Percentiles rank a stretch among this genome's conserved stretches.
These are phyloP conservation scores for Drosophila arizonae DNA, from an alignment of 1,140 invertebrate genomes.

Conservation along the genomic window DNA sequence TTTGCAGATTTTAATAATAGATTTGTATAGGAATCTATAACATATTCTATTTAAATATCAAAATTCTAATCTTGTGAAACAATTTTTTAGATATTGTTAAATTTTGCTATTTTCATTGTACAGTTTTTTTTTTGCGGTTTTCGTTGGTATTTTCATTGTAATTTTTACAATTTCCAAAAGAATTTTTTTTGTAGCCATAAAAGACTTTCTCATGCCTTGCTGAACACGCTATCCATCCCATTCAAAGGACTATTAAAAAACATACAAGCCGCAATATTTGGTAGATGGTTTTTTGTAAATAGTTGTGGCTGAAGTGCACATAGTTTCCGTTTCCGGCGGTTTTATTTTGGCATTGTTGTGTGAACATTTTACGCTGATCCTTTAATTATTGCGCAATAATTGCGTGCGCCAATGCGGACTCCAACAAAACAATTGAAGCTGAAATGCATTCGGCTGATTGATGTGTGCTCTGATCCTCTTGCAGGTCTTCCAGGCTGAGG, in stretches of 20 bases:
- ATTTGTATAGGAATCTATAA: too few species aligned
- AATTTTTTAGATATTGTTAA: too few species aligned
- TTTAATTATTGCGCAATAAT: slow-evolving; percentile 73
- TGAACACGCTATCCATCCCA: slow-evolving; percentile 36
- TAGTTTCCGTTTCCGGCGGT: slow-evolving; percentile 73
- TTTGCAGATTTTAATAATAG: too few species aligned
- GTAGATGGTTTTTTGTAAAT: slow-evolving; percentile 1
- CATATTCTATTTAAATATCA: too few species aligned
- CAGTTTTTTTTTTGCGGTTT: background rate
- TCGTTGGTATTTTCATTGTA: background rate
- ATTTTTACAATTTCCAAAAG: background rate
- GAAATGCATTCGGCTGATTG: slow-evolving; percentile 36
- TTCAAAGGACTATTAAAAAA: slow-evolving; percentile 12
- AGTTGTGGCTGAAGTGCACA: slow-evolving; percentile 53
- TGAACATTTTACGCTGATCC: slow-evolving; percentile 74
- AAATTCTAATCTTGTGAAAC: too few species aligned
- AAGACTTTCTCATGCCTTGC: slow-evolving; percentile 62
- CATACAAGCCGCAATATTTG: slow-evolving; percentile 57
- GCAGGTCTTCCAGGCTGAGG: background rate
- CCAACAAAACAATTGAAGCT: slow-evolving; percentile 8
- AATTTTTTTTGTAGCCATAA: slow-evolving; percentile 14
- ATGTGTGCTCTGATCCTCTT: slow-evolving; percentile 28
- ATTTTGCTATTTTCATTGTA: background rate
- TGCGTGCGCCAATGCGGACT: slow-evolving; percentile 21
- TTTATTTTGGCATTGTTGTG: slow-evolving; percentile 81